Evolutionary conservation across 30 jellyfish, hydroid and myxozoan species (phyloP), one percentile per base, ranked within the genome.

Genomic region (Nemopilema nomurai): DNA sequence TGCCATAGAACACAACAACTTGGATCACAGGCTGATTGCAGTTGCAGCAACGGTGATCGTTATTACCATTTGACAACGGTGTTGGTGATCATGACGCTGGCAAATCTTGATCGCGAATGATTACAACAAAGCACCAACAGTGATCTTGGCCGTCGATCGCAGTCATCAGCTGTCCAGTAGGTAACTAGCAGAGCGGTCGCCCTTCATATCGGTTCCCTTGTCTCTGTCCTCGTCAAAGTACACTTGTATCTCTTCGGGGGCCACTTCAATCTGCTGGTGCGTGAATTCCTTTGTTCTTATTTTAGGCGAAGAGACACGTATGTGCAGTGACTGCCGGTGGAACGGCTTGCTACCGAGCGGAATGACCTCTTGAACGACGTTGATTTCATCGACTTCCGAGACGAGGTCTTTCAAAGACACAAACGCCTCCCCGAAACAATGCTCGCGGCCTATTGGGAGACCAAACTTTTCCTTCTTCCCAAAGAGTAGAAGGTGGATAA

Each of bases 341-440:
- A 83, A 83, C 23, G 86, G 86, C 33, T 83, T 71, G 85, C 85
- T 72, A 20, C 91, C 91, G 0, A 83, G 67, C 1, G 91, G 91
- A 49, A 83, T 83, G 8, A 83, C 49, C 71, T 83, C 91, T 71
- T 83, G 91, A 1, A 83, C 91, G 28, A 71, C 30, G 64, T 62
- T 83, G 0, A 83, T 83, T 72, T 83, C 91, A 65, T 71, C 71
- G n/a, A 53, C 79, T 4, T 29, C 72, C 28, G 57, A 21, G 9
- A 74, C 78, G 30, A 83, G 91, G 62, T 83, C 86, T 7, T 84
- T 77, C 26, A 83, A 63, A 3, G 91, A 83, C 0, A 83, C 68
- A 57, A 71, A 83, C 25, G 91, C 91, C 62, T 83, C 91, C 3
- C 91, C 91, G 64, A 69, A 83, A 32, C 91, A 83, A 49, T 83